Percentiles rank a stretch among this genome's conserved stretches.
These are phyloP conservation scores for Mamestra brassicae DNA, from an alignment of 2,888 invertebrate genomes.

Conservation along the genomic window DNA sequence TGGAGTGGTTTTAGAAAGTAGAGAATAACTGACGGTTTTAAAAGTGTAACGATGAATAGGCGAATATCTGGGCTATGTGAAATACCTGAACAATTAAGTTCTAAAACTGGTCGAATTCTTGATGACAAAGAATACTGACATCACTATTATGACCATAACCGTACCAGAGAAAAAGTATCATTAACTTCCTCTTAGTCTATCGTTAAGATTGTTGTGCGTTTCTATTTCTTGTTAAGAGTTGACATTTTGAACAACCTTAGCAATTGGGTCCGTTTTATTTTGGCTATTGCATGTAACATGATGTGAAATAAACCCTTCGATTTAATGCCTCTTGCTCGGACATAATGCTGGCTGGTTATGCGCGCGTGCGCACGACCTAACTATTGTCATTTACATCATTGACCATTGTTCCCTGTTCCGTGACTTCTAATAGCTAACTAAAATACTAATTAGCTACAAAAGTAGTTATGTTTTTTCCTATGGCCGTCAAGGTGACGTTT, in stretches of 20 bases:
- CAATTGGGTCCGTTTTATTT: constrained; percentile 2
- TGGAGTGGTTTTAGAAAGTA: constrained; percentile 44
- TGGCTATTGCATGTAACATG: constrained; percentile 16
- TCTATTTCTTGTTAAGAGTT: neutral
- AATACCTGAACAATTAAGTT: constrained; percentile 4
- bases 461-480: constrained; percentile 17
- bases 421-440: constrained; percentile 80
- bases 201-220: neutral
- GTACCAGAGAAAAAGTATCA: neutral
- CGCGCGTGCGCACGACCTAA: constrained; percentile 84
- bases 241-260: neutral
- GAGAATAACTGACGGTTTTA: constrained; percentile 18
- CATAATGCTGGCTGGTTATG: constrained; percentile 63
- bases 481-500: constrained; percentile 19
- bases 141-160: neutral
- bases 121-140: constrained; percentile 25
- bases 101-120: constrained; percentile 8
- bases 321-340: constrained; percentile 55
- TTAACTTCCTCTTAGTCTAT: neutral
- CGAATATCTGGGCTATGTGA: neutral
- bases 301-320: constrained; percentile 48
- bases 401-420: constrained; percentile 83
- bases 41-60: constrained; percentile 9
- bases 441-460: constrained; percentile 81
- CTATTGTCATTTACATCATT: constrained; percentile 80